Base-by-base conservation (phyloP, 2,888 invertebrate species). In the Diachrysia chrysitis region DNA sequence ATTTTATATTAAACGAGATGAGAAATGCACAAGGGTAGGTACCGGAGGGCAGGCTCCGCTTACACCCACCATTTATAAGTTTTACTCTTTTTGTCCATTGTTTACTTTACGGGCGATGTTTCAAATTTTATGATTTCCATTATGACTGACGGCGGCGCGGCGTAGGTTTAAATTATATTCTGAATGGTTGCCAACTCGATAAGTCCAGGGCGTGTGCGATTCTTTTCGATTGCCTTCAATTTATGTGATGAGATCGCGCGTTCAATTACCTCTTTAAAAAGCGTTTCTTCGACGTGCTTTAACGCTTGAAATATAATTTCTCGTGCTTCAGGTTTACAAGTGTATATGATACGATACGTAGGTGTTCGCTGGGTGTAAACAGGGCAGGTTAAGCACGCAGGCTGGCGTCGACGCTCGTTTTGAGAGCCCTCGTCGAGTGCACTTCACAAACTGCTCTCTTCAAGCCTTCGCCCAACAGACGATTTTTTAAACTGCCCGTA, bases 31-130 rank as follows among this genome's bases (percentile, higher is more conserved):
- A 79, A 83, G 84, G 85, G 84, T 84, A 86, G 85, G 84, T 84
- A 86, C 89, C 89, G 81, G 86, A 85, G 89, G 90, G 90, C 89
- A 86, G 79, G 83, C 78, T 72, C 81, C 83, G 86, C 82, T 67
- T 83, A 83, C 89, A 84, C 85, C 85, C 84, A 82, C 86, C 88
- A 83, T 88, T 91, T 87, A 87, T 83, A 74, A 78, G 81, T 86
- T 86, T 90, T 92, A 87, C 87, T 92, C 91, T 90, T 94, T 94
- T 94, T 93, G 83, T 85, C 92, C 93, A 95, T 95, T 95, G 95
- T 95, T 95, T 94, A 92, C 92, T 95, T 93, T 91, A 92, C 91
- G 86, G 89, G 82, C 89, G 89, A 89, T 90, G 89, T 90, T 91
- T 89, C 89, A 91, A 92, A 86, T 90, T 94, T 94, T 95, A 94